Conservation (phyloP, 2,888 invertebrate genomes). For the Metopia argyrocephala region DNA sequence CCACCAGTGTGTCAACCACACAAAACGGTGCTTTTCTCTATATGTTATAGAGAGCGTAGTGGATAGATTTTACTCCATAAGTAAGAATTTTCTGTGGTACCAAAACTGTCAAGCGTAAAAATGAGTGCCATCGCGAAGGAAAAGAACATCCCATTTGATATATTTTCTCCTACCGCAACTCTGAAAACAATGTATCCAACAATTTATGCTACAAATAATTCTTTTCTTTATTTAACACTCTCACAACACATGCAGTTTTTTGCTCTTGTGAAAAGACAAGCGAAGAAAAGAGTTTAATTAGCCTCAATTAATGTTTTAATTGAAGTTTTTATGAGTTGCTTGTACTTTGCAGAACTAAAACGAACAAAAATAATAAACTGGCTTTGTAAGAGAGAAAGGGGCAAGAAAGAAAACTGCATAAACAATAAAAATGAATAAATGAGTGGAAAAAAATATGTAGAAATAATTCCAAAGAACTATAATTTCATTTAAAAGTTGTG, state of each 20-base stretch:
- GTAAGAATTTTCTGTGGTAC: no score
- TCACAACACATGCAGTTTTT: background rate
- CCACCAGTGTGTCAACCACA: no score
- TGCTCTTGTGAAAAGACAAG: conserved; percentile 20
- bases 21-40: no score
- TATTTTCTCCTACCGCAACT: no score
- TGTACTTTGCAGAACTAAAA: conserved; percentile 32
- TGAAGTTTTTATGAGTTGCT: conserved; percentile 50
- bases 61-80: no score
- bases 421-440: conserved; percentile 25
- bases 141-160: no score
- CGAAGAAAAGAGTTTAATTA: conserved; percentile 58
- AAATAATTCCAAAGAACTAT: conserved; percentile 22
- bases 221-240: background rate
- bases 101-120: no score
- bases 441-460: background rate
- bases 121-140: no score
- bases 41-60: no score
- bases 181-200: no score
- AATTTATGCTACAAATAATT: no score
- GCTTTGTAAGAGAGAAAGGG: background rate
- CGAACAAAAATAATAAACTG: conserved; percentile 30
- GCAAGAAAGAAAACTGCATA: conserved; percentile 20
- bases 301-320: conserved; percentile 63
- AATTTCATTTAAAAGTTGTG: conserved; percentile 45